Evolutionary conservation across 1,140 invertebrate genomes (phyloP), one percentile per base, ranked within the genome.

Genomic region (Schlechtendalia chinensis): DNA sequence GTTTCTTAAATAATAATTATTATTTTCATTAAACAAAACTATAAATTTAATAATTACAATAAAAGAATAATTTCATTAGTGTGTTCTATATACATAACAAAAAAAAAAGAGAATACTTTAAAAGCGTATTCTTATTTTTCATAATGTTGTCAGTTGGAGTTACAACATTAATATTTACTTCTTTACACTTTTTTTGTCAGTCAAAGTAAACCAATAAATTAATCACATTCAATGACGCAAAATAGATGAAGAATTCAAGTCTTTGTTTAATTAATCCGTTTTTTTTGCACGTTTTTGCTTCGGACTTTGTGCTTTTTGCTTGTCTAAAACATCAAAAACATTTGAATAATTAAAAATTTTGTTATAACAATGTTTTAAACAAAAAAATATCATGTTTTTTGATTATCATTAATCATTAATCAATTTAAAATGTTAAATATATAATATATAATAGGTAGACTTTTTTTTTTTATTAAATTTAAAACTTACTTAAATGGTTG

Each of bases 401-500:
- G 14, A 50, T 8, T 50, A 12, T 39, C 32, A 39, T 50, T 50
- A 50, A 50, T 8, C 11, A 50, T 50, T 10, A 50, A 50, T 54
- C 17, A 19, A 19, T 39, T 39, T 39, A 39, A 39, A 39, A 39
- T 8, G 32, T 8, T 39, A 8, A 39, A 39, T 8, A n/a, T n/a
- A n/a, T n/a, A n/a, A n/a, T n/a, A n/a, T n/a, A n/a, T n/a, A n/a
- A n/a, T n/a, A n/a, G n/a, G n/a, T n/a, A n/a, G n/a, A n/a, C n/a
- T n/a, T n/a, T n/a, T n/a, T n/a, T n/a, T n/a, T n/a, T n/a, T n/a
- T n/a, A n/a, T 29, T 54, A 29, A 54, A 72, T 11, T 16, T 17
- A 24, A 50, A 75, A 91, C 93, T 91, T 89, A 94, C 93, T 94
- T 81, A 94, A 87, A 85, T 90, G 90, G 63, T 92, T 91, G 32